Percentiles rank a stretch among this genome's conserved stretches.
phyloP scores from a whole-genome alignment of 2,797 vertebrate genomes.

The Diplodus sargus region DNA sequence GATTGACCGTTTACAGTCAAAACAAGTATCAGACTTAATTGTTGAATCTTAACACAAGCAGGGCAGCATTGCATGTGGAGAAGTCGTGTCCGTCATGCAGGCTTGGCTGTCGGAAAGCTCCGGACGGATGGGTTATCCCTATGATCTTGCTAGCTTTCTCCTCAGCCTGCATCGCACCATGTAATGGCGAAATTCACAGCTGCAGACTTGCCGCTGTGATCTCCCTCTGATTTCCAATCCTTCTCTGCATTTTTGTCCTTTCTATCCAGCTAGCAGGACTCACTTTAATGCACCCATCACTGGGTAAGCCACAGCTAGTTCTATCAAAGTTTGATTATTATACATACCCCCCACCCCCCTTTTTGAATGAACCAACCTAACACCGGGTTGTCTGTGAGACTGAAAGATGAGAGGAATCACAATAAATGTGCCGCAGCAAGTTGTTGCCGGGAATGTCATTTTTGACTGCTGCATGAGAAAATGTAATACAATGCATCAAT shows the following conservation, averaged over 20 bases:
- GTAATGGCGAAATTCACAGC: slow-evolving; percentile 35
- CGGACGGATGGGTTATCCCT: slow-evolving; percentile 28
- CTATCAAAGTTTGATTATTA: slow-evolving; percentile 64
- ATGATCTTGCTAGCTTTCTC: slow-evolving; percentile 46
- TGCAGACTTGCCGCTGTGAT: slow-evolving; percentile 34
- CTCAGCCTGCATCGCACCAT: slow-evolving; percentile 37
- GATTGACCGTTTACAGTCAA: slow-evolving; percentile 59
- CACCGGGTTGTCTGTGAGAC: slow-evolving; percentile 19
- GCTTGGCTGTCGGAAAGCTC: slow-evolving; percentile 39
- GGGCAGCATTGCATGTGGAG: slow-evolving; percentile 33
- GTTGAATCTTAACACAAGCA: slow-evolving; percentile 56
- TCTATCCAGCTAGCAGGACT: slow-evolving; percentile 28
- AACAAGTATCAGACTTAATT: slow-evolving; percentile 60
- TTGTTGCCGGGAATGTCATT: slow-evolving; percentile 42
- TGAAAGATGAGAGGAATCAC: slow-evolving; percentile 58
- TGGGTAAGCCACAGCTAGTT: slow-evolving; percentile 37
- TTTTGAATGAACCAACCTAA: slow-evolving; percentile 33
- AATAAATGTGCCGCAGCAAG: slow-evolving; percentile 36
- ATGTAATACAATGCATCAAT: slow-evolving; percentile 49
- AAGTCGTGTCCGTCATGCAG: slow-evolving; percentile 38
- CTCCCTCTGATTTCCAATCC: slow-evolving; percentile 42
- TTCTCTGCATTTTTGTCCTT: slow-evolving; percentile 48
- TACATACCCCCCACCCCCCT: slow-evolving; percentile 6
- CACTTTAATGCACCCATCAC: slow-evolving; percentile 29
- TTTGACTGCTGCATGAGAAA: slow-evolving; percentile 51